Conservation (phyloP, 2,113 vertebrate genomes). For the Grantiella picta region DNA sequence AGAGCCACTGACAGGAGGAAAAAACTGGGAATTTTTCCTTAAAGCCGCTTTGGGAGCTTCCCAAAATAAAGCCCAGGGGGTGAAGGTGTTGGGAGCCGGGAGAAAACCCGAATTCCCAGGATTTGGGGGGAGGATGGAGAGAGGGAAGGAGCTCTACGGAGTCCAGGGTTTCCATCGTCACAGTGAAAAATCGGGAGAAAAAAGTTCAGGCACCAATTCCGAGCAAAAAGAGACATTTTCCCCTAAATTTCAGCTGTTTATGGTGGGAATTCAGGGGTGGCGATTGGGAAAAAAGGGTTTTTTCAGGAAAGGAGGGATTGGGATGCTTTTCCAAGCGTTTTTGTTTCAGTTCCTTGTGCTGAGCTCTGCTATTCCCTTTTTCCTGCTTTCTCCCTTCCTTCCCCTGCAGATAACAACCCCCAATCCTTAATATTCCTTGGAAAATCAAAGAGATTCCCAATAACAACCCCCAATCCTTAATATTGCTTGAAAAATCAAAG, state of each 20-base stretch:
- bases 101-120: accelerated
- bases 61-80: not conserved
- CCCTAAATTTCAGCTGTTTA: accelerated
- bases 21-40: not conserved
- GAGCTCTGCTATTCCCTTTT: not conserved
- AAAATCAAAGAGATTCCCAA: not conserved
- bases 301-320: not conserved
- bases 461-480: not conserved
- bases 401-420: not conserved
- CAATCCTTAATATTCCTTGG: not conserved
- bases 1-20: not conserved
- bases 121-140: not conserved
- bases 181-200: not conserved
- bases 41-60: not conserved
- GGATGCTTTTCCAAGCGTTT: not conserved
- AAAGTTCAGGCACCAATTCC: not conserved
- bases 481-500: not conserved
- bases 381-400: no score
- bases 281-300: not conserved
- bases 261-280: not conserved
- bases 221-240: not conserved
- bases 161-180: not conserved
- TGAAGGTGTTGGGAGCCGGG: not conserved
- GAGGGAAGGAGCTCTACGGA: not conserved
- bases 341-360: not conserved